Evolutionary conservation across 2,113 vertebrate genomes (phyloP).

Genomic region (Uria lomvia): DNA sequence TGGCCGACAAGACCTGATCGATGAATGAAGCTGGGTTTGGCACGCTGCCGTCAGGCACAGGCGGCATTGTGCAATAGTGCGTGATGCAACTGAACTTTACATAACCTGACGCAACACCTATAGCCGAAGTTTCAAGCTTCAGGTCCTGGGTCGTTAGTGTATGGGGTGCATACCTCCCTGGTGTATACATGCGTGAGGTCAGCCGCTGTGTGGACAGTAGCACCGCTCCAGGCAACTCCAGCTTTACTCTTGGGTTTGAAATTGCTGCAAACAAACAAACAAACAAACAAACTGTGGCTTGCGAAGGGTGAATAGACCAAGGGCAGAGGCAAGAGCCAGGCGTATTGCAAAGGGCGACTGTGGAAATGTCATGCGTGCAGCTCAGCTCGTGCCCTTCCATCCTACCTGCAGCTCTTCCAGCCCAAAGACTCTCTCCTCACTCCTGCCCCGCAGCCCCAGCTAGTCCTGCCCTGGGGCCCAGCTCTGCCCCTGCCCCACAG

Average conservation of each 20-base stretch:
- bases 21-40: conserved; percentile 54
- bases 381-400: neutral
- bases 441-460: neutral
- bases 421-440: neutral
- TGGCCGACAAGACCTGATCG: neutral
- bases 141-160: conserved; percentile 8
- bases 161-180: neutral
- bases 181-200: neutral
- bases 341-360: neutral
- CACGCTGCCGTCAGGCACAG: neutral
- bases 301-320: neutral
- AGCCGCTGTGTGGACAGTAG: neutral
- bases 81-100: conserved; percentile 71
- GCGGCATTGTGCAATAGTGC: conserved; percentile 20
- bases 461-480: neutral
- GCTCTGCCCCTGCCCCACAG: neutral
- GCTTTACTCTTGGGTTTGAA: conserved; percentile 11
- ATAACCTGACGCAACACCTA: conserved; percentile 62
- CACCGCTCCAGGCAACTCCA: neutral
- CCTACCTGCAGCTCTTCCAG: neutral
- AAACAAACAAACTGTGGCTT: neutral
- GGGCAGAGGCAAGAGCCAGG: neutral
- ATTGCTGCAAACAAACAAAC: neutral
- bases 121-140: conserved; percentile 37
- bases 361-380: neutral